Evolutionary conservation across 2,113 vertebrate genomes (phyloP), one percentile per base, ranked within the genome.

Genomic region (Australoheros scitulus): DNA sequence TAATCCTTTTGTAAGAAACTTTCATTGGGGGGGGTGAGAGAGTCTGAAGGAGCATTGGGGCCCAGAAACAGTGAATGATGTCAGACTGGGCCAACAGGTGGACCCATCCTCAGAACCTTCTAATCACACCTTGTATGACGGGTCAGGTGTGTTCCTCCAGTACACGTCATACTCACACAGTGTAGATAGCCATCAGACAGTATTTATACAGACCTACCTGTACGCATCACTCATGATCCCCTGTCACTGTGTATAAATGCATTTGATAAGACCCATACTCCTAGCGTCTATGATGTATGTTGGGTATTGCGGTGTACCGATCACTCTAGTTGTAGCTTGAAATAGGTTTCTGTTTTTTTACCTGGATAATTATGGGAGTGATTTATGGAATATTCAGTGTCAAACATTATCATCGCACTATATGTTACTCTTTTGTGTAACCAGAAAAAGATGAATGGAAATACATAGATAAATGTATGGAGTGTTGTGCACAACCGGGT

Each of bases 401-500:
- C 36, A 29, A 80, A 34, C 78, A 83, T 88, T 68, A 85, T 79
- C 87, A 86, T 85, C 74, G 70, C 55, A 36, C 50, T 81, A 74
- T 88, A 75, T 86, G 82, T 88, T 87, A 85, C 83, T 83, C 88
- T 88, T 93, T 92, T 88, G 93, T 89, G 84, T 94, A 92, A 93
- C 82, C 89, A 80, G 80, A 92, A 90, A 92, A 91, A 91, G 77
- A 88, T 32, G 77, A 91, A 92, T 85, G 89, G 84, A 89, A 86
- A 80, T 83, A 84, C 77, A 83, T 94, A 91, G 88, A 92, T 93
- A 87, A 63, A 82, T 91, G 89, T 94, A 92, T 90, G 81, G 90
- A 90, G 91, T 94, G 89, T 92, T 74, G 90, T 91, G 90, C 92
- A 91, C 86, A 94, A 80, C 65, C 78, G 89, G 85, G 93, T 88